A percentile compares a stretch with the other conserved stretches of the same genome.
phyloP scores from a whole-genome alignment of 2,888 invertebrate genomes.

The Geophilus truncorum region DNA sequence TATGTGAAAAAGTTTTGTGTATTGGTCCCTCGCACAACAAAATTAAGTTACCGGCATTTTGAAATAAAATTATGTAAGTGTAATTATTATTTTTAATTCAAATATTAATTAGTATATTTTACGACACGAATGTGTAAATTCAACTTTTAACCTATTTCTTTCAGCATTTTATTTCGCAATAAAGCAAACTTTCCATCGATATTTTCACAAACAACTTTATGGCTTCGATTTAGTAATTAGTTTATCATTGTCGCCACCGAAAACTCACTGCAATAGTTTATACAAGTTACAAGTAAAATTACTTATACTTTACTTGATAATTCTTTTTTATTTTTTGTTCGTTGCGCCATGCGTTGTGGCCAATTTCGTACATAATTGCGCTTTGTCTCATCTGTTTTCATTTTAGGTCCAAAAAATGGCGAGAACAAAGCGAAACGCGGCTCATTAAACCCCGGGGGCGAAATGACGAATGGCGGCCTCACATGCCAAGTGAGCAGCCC shows the following conservation, averaged over 20 bases:
- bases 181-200: neutral
- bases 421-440: neutral
- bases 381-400: constrained; percentile 4
- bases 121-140: too few species aligned
- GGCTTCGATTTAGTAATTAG: neutral
- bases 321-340: neutral
- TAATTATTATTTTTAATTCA: too few species aligned
- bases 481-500: neutral
- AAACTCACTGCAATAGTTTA: neutral
- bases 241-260: neutral
- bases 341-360: neutral
- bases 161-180: too few species aligned
- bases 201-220: neutral
- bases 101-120: too few species aligned
- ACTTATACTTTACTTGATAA: neutral
- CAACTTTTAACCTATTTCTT: too few species aligned
- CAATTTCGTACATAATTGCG: neutral
- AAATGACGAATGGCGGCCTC: constrained; percentile 10
- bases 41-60: too few species aligned
- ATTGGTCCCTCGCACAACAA: too few species aligned
- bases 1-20: too few species aligned
- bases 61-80: too few species aligned
- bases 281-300: neutral
- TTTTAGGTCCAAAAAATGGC: neutral
- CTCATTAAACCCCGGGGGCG: neutral